phyloP scores from a whole-genome alignment of 1,140 invertebrate species.

The Euura lappo region DNA sequence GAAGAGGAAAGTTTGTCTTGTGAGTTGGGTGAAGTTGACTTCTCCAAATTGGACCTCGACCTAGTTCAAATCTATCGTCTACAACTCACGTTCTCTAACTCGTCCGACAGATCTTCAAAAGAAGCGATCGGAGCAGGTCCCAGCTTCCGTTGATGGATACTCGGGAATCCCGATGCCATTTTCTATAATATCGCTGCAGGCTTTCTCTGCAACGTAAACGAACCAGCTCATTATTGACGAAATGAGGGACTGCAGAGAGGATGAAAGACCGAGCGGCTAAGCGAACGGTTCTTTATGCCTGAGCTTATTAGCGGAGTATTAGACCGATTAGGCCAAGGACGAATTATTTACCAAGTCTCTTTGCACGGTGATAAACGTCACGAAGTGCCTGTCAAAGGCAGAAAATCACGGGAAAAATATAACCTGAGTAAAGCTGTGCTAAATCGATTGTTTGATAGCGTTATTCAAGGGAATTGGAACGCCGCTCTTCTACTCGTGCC shows the following conservation, averaged over 20 bases:
- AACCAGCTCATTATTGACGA: neutral
- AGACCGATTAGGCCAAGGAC: neutral
- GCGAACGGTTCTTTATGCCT: neutral
- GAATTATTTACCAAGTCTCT: constrained; percentile 1
- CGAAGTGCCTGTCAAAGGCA: neutral
- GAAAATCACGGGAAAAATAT: neutral
- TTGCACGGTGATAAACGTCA: neutral
- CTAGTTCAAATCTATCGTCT: constrained; percentile 32
- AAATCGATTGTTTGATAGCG: neutral
- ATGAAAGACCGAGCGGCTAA: neutral
- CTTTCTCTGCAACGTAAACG: neutral
- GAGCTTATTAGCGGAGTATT: neutral
- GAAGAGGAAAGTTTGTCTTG: constrained; percentile 39
- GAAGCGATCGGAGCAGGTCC: constrained; percentile 92
- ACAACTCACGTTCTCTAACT: constrained; percentile 70
- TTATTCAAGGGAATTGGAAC: neutral
- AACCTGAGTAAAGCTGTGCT: neutral
- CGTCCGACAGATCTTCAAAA: constrained; percentile 88
- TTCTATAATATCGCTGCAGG: neutral
- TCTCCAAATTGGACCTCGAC: constrained; percentile 10
- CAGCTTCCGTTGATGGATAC: constrained; percentile 71
- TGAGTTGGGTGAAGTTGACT: constrained; percentile 32
- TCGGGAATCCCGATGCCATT: constrained; percentile 57
- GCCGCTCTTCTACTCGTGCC: neutral
- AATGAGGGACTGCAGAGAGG: neutral